Percentiles rank a stretch among this genome's conserved stretches.
These are phyloP conservation scores for Aplidium turbinatum DNA, from an alignment of 23 tunicate genomes.

Conservation along the genomic window DNA sequence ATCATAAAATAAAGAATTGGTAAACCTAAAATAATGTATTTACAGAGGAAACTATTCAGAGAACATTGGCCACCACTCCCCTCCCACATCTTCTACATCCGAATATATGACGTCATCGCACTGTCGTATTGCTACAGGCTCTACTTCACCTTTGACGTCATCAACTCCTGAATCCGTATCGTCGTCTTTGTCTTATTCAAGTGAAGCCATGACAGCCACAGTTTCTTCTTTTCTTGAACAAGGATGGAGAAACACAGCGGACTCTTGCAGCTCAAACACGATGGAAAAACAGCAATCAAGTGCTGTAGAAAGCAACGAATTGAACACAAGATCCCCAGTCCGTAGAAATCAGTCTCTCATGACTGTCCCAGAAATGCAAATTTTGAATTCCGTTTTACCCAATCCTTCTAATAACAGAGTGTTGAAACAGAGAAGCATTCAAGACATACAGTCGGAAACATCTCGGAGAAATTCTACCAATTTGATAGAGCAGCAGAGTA, in stretches of 20 bases:
- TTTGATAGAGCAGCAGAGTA: conserved; percentile 1
- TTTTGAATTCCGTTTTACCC: conserved; percentile 1
- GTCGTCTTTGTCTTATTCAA: conserved; percentile 7
- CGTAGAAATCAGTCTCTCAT: background rate
- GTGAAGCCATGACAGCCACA: conserved; percentile 42
- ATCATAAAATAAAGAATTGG: too few species aligned
- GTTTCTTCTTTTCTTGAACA: conserved; percentile 33
- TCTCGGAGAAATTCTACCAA: conserved; percentile 34
- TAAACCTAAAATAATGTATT: too few species aligned
- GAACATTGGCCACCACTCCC: conserved; percentile 12
- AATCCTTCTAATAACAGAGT: conserved; percentile 6
- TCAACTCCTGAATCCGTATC: conserved; percentile 22
- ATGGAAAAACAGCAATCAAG: conserved; percentile 10
- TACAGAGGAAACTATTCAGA: background rate
- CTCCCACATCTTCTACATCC: conserved; percentile 5
- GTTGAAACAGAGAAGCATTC: background rate
- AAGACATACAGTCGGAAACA: conserved; percentile 1
- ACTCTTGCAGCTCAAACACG: background rate
- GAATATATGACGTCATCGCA: conserved; percentile 79
- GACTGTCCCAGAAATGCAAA: conserved; percentile 1
- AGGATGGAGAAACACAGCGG: conserved; percentile 31
- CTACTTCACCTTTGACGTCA: conserved; percentile 42
- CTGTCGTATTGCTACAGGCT: conserved; percentile 25
- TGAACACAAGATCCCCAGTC: conserved; percentile 22
- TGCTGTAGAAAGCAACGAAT: background rate